Base-by-base conservation (phyloP, 2,888 invertebrate genomes). In the Tinea trinotella region DNA sequence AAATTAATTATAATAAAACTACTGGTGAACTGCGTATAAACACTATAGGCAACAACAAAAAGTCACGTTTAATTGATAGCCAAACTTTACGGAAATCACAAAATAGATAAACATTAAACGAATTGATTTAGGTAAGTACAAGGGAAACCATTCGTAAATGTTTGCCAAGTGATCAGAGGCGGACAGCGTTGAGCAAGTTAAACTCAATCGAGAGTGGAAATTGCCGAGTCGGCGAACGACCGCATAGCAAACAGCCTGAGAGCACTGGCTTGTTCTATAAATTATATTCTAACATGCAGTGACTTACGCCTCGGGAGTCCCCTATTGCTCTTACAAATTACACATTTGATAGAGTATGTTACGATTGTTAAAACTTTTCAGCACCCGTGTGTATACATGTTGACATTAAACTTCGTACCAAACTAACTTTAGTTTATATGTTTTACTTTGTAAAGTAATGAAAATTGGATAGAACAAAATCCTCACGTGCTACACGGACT, bases 191-290 rank as follows among this genome's bases (percentile, higher is more conserved):
- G 46, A 44, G 5, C 17, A 44, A 46, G 15, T 46, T 46, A 50
- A 15, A 50, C 50, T 50, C 50, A 50, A 50, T 50, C n/a, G 50
- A 50, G 50, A 12, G 50, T 22, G 22, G 22, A 48, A 24, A 50
- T 50, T 24, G 50, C 24, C 24, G 24, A 48, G 18, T 48, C 18
- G 19, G 48, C 3, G 19, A 48, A 9, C 18, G 19, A 24, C 50
- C 24, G 24, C 50, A 24, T 19, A 18, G 48, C 48, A 48, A 48
- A 48, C 20, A 48, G 20, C 18, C 19, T n/a, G 18, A 17, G 50
- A 24, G 50, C 24, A 19, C 22, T 24, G 50, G 50, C 24, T 50
- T 24, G 50, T 12, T 24, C 24, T 9, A 24, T 22, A 50, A 50
- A 50, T 50, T 50, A 50, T 48, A 48, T 48, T 48, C 20, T 20